Evolutionary conservation across 1,140 invertebrate genomes (phyloP).

Genomic region (Xylocopa sonorina): DNA sequence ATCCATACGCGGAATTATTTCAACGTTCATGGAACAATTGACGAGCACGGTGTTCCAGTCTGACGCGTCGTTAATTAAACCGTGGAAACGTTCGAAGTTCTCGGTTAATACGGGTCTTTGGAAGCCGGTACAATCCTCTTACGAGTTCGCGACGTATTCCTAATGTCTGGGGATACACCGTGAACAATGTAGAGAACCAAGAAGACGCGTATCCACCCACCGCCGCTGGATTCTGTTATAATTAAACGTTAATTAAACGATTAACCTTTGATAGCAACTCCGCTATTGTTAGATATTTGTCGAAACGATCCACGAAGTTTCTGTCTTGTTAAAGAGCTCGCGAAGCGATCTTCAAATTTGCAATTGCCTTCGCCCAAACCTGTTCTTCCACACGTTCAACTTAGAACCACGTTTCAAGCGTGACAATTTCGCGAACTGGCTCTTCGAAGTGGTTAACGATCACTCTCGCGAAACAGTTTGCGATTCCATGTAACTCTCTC

Average conservation of each 20-base stretch:
- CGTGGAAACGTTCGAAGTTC: conserved; percentile 29
- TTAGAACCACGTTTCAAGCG: background rate
- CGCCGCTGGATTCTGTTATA: conserved; percentile 9
- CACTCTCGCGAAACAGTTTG: no score
- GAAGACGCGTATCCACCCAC: background rate
- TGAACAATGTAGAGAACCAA: background rate
- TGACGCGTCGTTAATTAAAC: conserved; percentile 38
- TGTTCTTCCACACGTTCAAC: background rate
- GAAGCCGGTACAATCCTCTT: background rate
- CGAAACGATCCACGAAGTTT: background rate
- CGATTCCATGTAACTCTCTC: background rate
- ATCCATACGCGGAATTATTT: background rate
- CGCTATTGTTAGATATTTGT: background rate
- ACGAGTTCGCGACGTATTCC: conserved; percentile 17
- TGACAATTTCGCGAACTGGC: no score
- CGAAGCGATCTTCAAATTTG: background rate
- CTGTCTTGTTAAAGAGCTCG: background rate
- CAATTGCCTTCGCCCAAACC: background rate
- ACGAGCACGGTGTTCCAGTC: background rate
- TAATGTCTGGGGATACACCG: conserved; percentile 12
- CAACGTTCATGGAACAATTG: conserved; percentile 2
- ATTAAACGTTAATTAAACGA: conserved; percentile 29
- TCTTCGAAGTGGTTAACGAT: no score
- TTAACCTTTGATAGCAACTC: background rate
- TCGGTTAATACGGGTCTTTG: conserved; percentile 36